Base-by-base conservation (phyloP, 2,888 invertebrate genomes). In the Rhyacophila evoluta region DNA sequence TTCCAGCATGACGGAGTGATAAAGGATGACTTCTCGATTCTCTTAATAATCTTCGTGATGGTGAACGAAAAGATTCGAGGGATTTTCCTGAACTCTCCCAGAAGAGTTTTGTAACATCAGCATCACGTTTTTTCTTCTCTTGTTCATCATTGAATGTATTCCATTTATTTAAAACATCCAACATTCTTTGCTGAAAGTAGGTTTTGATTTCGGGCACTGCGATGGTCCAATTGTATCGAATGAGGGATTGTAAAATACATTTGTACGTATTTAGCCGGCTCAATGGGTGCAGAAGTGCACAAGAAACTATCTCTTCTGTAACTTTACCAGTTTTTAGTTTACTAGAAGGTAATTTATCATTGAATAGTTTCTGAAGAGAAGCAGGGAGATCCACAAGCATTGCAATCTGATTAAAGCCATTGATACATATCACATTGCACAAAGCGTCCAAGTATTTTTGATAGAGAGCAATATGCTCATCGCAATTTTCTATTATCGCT, bases 21-120 rank as follows among this genome's bases (percentile, higher is more conserved):
- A 97, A 86, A 0, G 94, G 93, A 82, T 93, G 90, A 5, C 92
- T 89, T 83, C 92, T 92, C 0, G 96, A 96, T 83, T 96, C 96
- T 77, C 94, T 89, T 74, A 97, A 90, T 39, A 97, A 87, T n/a
- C 97, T 91, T 74, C 96, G 90, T 74, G 93, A 91, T 0, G 92
- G 93, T 3, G 89, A 90, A 84, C 92, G 90, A 80, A 93, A 88
- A 71, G 90, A 89, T 79, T 94, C 93, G 1, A 93, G 87, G 19
- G 90, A 85, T 86, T 93, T 93, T 0, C 93, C 93, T 39, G 92
- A 89, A 79, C 90, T 92, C 84, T 94, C 93, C 95, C 95, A 95
- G 89, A 95, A 95, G 71, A 90, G 85, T 84, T 92, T 92, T 0
- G 95, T 95, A 28, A 88, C 84, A 80, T 94, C 94, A 0, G 95